Evolutionary conservation across 2,888 invertebrate genomes (phyloP), one percentile per base, ranked within the genome.

Genomic region (Chironomus tentans): DNA sequence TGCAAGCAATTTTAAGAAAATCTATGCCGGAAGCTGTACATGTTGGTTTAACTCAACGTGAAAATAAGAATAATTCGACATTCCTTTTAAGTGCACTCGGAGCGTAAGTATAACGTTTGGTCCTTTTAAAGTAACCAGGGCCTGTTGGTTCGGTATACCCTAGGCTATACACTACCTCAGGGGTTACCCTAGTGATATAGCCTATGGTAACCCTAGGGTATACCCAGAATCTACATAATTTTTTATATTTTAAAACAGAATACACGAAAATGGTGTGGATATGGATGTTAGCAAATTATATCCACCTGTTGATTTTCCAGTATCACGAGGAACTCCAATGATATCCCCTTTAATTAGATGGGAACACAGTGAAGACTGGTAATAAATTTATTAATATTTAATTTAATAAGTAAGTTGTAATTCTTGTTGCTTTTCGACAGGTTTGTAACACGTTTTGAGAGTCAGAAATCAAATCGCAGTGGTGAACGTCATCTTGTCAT

Each of bases 241-340:
- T 61, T 73, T 83, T 82, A 77, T 79, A 24, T 24, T 3, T 85
- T 82, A 82, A 28, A 1, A 5, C 80, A 93, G 92, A 79, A 82
- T 96, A 77, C 96, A 91, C 83, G 88, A 90, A 78, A 85, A 87
- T 28, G 97, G 98, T 2, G 81, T 92, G 75, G 90, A 92, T 80
- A 88, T 93, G 1, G 87, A 91, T 77, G 82, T 95, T 4, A 87
- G 91, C 0, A 88, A 90, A 76, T 85, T 98, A 61, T 96, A 94
- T 83, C 92, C 94, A 0, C 82, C 86, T 28, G 85, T 94, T 0
- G 81, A 87, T 62, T 94, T 89, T 83, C 97, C 97, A 0, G 97
- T 97, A 0, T 91, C 94, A 0, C 87, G 91, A 46, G 91, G 92
- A 1, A 97, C 97, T 0, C 91, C 93, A 0, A 92, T 92, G 89